Base-by-base conservation (phyloP, 1,140 invertebrate genomes). In the Drosophila albomicans region DNA sequence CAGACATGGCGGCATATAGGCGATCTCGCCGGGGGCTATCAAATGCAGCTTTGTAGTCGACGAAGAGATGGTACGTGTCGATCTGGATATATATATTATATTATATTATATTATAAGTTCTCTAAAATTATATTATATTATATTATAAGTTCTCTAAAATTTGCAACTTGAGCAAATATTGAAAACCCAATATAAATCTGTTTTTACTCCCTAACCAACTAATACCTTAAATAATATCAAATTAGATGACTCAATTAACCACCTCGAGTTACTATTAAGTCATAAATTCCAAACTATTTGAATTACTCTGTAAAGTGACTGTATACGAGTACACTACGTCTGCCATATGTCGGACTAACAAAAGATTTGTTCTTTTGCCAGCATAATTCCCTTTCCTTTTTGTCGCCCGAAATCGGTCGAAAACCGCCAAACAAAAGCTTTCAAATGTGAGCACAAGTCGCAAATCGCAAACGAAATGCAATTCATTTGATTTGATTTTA, bases 401-500 rank as follows among this genome's bases (percentile, higher is more conserved):
- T 25, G 11, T n/a, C 1, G 10, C 7, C 38, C 15, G 15, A 41
- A 67, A 59, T 10, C 54, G 25, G 35, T 10, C n/a, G n/a, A 25
- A 68, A 75, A 70, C 28, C 43, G n/a, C 32, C 41, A 16, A 3
- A 64, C 20, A 75, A 69, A 75, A 10, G 35, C 5, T 38, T 6
- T 49, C 49, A 62, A 68, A 57, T 62, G 15, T n/a, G 46, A 5
- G n/a, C 41, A 49, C 8, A 71, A 52, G 20, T 49, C 30, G 41
- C 32, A 41, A 41, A 57, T 57, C n/a, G 51, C 45, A 51, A 52
- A 13, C 66, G 56, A 63, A 46, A 64, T 49, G 64, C 45, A 72
- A 72, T 75, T 64, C 16, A 80, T 72, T 68, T 66, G 69, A 69
- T 80, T 84, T 73, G 10, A 54, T 59, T 78, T 51, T 48, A 71